phyloP scores from a whole-genome alignment of 1,140 invertebrate species.

The Drosophila elegans region DNA sequence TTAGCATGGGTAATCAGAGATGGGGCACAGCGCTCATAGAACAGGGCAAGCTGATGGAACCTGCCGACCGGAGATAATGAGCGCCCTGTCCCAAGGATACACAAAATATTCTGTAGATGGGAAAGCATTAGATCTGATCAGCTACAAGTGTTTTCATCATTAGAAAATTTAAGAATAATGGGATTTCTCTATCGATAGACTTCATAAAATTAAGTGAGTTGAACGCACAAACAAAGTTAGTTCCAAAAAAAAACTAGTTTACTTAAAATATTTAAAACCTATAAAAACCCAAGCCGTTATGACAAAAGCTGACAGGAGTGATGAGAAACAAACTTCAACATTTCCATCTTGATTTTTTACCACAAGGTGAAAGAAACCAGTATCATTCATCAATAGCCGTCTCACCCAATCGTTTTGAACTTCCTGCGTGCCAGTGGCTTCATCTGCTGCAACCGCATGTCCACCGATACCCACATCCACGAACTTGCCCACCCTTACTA shows the following conservation, averaged over 20 bases:
- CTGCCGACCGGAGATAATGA: constrained; percentile 1
- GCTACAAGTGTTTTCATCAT: neutral
- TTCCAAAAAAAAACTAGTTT: no score
- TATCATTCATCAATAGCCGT: constrained; percentile 24
- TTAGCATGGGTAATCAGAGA: constrained; percentile 65
- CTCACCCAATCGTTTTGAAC: constrained; percentile 62
- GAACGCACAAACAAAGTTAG: no score
- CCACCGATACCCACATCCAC: constrained; percentile 11
- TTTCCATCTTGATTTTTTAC: neutral
- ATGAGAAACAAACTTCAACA: neutral
- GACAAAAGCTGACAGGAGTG: no score
- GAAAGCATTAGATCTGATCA: neutral
- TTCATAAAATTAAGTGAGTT: no score
- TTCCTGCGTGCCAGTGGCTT: constrained; percentile 61
- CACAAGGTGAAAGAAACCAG: constrained; percentile 15
- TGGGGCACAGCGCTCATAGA: constrained; percentile 27
- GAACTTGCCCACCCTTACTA: constrained; percentile 11
- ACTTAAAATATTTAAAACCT: no score
- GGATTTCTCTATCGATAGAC: neutral
- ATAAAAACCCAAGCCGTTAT: neutral
- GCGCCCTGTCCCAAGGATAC: neutral
- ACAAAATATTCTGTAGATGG: neutral
- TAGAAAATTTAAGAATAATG: neutral
- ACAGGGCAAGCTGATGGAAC: constrained; percentile 3
- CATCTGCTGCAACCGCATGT: constrained; percentile 14